phyloP scores from a whole-genome alignment of 2,797 vertebrate genomes.

The Buphagus erythrorhynchus region DNA sequence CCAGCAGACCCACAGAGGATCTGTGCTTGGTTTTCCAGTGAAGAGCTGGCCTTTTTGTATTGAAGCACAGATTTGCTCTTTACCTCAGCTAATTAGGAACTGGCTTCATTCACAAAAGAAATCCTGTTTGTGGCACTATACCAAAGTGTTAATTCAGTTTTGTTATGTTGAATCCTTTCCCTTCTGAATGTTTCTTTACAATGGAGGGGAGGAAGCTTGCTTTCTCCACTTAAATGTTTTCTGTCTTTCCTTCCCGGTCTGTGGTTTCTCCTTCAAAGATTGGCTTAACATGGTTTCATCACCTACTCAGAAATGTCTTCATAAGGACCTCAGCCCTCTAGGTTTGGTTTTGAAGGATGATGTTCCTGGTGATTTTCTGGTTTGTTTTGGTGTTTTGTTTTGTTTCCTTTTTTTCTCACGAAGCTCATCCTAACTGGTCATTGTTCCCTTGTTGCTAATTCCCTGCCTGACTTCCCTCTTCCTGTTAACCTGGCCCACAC shows the following conservation, averaged over 20 bases:
- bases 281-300: not conserved
- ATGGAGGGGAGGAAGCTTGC: not conserved
- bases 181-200: not conserved
- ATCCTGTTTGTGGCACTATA: not conserved
- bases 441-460: not conserved
- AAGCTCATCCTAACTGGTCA: not conserved
- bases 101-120: not conserved
- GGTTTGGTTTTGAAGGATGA: not conserved
- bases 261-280: not conserved
- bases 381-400: not conserved
- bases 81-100: conserved; percentile 30
- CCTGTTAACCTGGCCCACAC: conserved; percentile 1
- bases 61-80: not conserved
- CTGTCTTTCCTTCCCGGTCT: not conserved
- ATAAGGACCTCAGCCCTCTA: not conserved
- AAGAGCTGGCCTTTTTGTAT: not conserved
- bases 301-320: not conserved
- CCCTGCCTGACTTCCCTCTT: not conserved
- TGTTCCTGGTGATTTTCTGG: not conserved
- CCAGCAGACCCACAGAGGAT: conserved; percentile 24
- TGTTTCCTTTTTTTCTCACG: rapidly evolving
- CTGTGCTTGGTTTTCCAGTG: not conserved
- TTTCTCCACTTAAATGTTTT: not conserved
- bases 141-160: conserved; percentile 25
- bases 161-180: not conserved